Conservation (phyloP, 2,113 vertebrate species). For the Xerus inauris region DNA sequence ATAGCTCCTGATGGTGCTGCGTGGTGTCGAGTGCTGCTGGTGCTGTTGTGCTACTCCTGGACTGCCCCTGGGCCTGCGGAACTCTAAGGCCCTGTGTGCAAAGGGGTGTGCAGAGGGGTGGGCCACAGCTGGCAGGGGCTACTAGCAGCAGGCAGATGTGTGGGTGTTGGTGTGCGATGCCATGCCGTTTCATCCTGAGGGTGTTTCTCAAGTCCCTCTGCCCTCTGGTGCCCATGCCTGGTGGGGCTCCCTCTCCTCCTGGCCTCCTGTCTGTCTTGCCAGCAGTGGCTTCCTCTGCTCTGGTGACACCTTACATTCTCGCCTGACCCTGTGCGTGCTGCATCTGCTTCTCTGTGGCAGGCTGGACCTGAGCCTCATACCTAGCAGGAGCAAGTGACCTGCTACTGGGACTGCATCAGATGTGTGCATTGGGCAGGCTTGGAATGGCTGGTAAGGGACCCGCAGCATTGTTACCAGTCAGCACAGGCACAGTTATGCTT, state of each 20-base stretch:
- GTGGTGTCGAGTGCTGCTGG: not conserved
- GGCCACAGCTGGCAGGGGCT: too few relatives aligned
- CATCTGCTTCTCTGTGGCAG: not conserved
- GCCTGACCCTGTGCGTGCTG: not conserved
- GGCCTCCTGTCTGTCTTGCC: not conserved
- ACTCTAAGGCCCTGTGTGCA: not conserved
- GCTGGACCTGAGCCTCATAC: not conserved
- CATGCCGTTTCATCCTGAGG: too few relatives aligned
- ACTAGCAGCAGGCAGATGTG: rapidly evolving
- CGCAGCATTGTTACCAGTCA: rapidly evolving
- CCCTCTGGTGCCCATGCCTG: not conserved
- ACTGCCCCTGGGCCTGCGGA: too few relatives aligned
- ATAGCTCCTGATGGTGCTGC: not conserved
- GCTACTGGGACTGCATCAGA: rapidly evolving
- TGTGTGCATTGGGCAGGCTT: too few relatives aligned
- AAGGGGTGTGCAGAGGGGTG: not conserved
- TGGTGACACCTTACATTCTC: not conserved
- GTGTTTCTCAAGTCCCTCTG: not conserved
- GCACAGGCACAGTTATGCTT: not conserved
- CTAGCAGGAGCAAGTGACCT: rapidly evolving
- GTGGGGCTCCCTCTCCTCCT: not conserved
- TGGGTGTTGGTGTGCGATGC: not conserved
- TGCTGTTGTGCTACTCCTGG: not conserved
- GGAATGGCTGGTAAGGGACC: too few relatives aligned
- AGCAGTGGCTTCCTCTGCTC: not conserved